phyloP scores from a whole-genome alignment of 2,113 vertebrate species.

The Myodes glareolus region DNA sequence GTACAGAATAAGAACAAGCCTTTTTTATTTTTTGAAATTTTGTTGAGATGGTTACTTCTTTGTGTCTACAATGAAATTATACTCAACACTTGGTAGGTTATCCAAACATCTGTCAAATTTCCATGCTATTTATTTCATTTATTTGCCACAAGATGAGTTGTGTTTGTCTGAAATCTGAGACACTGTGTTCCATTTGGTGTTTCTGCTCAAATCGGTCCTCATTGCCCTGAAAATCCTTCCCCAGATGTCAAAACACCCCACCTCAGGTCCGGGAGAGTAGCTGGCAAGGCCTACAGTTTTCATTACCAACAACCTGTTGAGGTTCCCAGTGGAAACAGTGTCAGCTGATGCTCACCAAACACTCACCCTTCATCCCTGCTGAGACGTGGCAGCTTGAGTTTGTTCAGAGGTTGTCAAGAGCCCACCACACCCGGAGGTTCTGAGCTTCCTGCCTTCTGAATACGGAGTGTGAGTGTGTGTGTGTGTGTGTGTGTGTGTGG shows the following conservation, averaged over 20 bases:
- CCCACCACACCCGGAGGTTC: not conserved
- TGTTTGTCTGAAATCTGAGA: slow-evolving; percentile 82
- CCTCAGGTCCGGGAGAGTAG: slow-evolving; percentile 46
- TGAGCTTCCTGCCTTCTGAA: not conserved
- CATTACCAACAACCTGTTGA: slow-evolving; percentile 33
- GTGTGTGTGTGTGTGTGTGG: no score
- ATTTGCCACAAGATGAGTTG: slow-evolving; percentile 83
- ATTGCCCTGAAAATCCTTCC: slow-evolving; percentile 72
- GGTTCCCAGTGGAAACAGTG: not conserved
- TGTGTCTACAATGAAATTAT: slow-evolving; percentile 79
- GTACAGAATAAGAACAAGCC: slow-evolving; percentile 87
- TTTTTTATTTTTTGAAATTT: slow-evolving; percentile 83
- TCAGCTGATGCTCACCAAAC: not conserved
- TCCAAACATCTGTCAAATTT: slow-evolving; percentile 84
- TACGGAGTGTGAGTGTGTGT: not conserved
- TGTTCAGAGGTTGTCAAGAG: not conserved
- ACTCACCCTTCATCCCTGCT: not conserved
- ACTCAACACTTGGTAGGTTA: slow-evolving; percentile 85
- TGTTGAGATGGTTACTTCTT: slow-evolving; percentile 81
- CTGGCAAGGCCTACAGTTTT: not conserved
- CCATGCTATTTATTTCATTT: slow-evolving; percentile 90
- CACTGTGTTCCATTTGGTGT: slow-evolving; percentile 77
- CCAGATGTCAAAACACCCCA: slow-evolving; percentile 74
- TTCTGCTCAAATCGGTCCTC: slow-evolving; percentile 77
- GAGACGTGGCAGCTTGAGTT: slow-evolving; percentile 42